Evolutionary conservation across 2,797 vertebrate genomes (phyloP).

Genomic region (Tachyglossus aculeatus): DNA sequence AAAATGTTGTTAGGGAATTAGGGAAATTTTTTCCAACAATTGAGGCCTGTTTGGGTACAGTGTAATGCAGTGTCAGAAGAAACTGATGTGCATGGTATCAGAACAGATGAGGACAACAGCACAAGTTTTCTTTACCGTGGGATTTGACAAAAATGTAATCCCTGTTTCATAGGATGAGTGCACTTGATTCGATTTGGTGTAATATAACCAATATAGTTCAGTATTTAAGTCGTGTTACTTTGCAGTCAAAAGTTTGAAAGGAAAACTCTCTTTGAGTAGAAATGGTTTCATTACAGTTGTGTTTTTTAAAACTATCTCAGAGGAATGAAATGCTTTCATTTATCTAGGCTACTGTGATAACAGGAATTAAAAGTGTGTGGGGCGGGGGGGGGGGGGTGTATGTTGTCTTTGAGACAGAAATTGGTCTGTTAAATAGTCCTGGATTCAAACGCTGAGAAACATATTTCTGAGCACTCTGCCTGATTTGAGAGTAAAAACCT

Average conservation of each 20-base stretch:
- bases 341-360: no score
- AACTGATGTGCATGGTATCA: no score
- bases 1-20: no score
- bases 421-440: constrained; percentile 7
- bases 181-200: no score
- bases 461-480: constrained; percentile 7
- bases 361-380: constrained; percentile 12
- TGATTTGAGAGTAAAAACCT: constrained; percentile 12
- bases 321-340: constrained; percentile 8
- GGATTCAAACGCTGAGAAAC: constrained; percentile 1
- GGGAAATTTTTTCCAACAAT: no score
- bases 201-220: no score
- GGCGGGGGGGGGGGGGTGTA: background rate
- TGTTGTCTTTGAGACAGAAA: constrained; percentile 19
- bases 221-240: constrained; percentile 16
- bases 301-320: constrained; percentile 11
- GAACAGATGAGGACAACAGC: no score
- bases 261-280: constrained; percentile 9
- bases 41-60: no score
- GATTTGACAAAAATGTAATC: no score
- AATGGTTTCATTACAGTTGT: constrained; percentile 11
- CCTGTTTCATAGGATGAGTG: no score
- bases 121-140: no score
- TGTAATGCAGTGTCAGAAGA: no score
- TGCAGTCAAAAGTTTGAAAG: constrained; percentile 3